Evolutionary conservation across 2,113 vertebrate species (phyloP).

Genomic region (Cinclus mexicanus): DNA sequence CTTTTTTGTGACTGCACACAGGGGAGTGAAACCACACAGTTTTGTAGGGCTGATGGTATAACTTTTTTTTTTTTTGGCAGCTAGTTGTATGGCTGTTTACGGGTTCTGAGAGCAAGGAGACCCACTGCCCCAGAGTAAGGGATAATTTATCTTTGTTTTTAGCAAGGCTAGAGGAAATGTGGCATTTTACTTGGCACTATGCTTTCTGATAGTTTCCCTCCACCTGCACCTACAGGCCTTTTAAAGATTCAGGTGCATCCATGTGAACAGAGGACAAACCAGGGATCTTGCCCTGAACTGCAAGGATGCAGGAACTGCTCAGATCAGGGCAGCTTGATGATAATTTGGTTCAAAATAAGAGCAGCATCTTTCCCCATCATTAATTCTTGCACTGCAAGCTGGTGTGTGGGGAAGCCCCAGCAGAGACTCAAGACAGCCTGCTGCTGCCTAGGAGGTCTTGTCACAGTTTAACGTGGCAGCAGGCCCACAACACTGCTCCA

Average conservation of each 20-base stretch:
- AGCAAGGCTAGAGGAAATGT: background rate
- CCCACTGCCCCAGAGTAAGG: background rate
- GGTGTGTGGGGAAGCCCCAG: background rate
- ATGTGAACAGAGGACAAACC: background rate
- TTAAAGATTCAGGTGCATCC: background rate
- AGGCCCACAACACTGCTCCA: accelerated
- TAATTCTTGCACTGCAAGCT: background rate
- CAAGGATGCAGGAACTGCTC: background rate
- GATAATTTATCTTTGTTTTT: background rate
- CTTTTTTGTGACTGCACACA: background rate
- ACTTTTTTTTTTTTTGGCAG: background rate
- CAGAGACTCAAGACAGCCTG: background rate
- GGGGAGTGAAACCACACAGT: background rate
- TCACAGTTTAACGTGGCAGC: background rate
- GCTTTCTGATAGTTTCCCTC: background rate
- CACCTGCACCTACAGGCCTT: background rate
- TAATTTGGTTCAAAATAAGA: background rate
- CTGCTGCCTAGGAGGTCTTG: background rate
- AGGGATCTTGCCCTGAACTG: background rate
- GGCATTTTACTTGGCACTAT: background rate
- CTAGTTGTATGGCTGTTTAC: background rate
- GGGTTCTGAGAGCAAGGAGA: background rate
- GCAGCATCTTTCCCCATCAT: background rate
- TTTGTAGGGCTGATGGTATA: background rate
- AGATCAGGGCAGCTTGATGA: background rate